phyloP scores from a whole-genome alignment of 2,797 vertebrate genomes.

The Hemibagrus guttatus region DNA sequence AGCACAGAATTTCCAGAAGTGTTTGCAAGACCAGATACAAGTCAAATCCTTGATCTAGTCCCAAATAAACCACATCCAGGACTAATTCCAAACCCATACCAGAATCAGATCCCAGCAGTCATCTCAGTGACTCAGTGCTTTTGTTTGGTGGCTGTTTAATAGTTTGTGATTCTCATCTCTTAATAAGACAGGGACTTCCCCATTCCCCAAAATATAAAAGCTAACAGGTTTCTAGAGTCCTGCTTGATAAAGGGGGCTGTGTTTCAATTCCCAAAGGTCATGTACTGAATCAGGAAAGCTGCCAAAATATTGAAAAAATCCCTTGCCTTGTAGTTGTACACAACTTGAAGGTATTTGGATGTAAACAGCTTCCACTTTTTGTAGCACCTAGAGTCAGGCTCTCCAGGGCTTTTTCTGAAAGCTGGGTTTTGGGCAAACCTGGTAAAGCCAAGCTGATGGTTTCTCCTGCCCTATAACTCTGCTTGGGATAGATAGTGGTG shows the following conservation, averaged over 20 bases:
- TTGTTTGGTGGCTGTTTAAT: background rate
- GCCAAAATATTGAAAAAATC: background rate
- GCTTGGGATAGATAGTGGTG: background rate
- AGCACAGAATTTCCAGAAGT: background rate
- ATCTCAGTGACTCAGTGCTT: background rate
- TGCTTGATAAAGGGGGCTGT: background rate
- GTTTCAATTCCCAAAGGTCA: background rate
- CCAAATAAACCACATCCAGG: background rate
- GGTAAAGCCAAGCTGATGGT: background rate
- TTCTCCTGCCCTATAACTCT: background rate
- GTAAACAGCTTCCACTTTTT: background rate
- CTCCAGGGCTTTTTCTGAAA: background rate
- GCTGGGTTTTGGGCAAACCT: background rate
- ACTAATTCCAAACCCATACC: background rate
- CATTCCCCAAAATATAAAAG: background rate
- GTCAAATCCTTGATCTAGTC: background rate
- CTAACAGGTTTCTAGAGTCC: background rate
- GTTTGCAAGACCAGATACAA: background rate
- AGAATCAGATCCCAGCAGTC: background rate
- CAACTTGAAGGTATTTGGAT: background rate
- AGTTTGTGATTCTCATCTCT: background rate
- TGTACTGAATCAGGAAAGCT: background rate
- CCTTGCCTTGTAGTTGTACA: background rate
- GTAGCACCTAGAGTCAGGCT: background rate
- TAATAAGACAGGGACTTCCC: background rate